phyloP scores from a whole-genome alignment of 2,888 invertebrate genomes.

The Pristionchus entomophagus region DNA sequence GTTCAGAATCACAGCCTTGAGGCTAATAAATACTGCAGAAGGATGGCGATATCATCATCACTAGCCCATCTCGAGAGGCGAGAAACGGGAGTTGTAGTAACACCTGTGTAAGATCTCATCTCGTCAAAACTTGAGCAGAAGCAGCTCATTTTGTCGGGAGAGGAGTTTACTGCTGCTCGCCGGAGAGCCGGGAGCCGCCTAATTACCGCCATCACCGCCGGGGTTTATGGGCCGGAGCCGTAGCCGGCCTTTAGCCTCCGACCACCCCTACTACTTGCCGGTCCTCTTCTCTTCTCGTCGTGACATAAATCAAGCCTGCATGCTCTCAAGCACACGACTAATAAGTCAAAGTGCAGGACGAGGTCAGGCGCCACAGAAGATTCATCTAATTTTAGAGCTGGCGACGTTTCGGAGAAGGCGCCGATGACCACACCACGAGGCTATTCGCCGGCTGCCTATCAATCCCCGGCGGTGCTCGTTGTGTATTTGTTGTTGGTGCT shows the following conservation, averaged over 20 bases:
- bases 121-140: too few relatives aligned
- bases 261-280: not conserved
- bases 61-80: not conserved
- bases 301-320: not conserved
- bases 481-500: constrained; percentile 8
- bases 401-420: constrained; percentile 23
- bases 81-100: constrained; percentile 24
- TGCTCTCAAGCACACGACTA: constrained; percentile 6
- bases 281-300: not conserved
- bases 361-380: constrained; percentile 4
- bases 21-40: not conserved
- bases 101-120: constrained; percentile 30
- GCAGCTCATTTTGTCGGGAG: not conserved
- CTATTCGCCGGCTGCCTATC: constrained; percentile 5
- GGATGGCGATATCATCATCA: too few relatives aligned
- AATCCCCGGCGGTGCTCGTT: not conserved
- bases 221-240: constrained; percentile 20
- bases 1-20: not conserved
- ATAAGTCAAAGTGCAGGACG: constrained; percentile 26
- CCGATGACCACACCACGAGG: not conserved
- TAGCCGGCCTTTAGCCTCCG: not conserved
- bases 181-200: not conserved
- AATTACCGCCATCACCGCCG: not conserved
- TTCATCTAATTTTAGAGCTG: not conserved
- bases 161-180: constrained; percentile 13